Evolutionary conservation across 2,888 invertebrate species (phyloP).

Genomic region (Oligia strigilis): DNA sequence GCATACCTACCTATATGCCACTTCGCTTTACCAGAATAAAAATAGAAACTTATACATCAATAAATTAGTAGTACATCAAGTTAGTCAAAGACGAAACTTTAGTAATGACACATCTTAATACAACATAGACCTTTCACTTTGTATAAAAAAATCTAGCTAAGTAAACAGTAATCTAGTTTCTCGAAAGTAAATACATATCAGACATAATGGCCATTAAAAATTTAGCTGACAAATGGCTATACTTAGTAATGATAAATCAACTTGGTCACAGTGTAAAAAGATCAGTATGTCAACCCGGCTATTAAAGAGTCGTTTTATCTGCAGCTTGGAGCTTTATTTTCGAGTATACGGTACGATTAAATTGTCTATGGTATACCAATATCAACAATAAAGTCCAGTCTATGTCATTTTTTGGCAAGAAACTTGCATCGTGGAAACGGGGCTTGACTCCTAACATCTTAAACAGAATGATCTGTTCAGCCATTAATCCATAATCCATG

Average conservation of each 20-base stretch:
- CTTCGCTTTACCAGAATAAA: neutral
- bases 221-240: conserved; percentile 9
- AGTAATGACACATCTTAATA: neutral
- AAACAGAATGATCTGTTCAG: too few species aligned
- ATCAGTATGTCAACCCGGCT: neutral
- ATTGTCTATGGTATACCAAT: too few species aligned
- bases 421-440: too few species aligned
- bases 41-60: neutral
- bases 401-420: too few species aligned
- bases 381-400: too few species aligned
- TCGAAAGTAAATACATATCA: conserved; percentile 17
- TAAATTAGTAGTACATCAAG: neutral
- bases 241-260: conserved; percentile 17
- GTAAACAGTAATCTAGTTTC: conserved; percentile 12
- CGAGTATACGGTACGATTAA: too few species aligned
- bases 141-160: neutral
- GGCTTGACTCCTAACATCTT: too few species aligned
- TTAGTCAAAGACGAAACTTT: neutral
- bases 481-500: too few species aligned
- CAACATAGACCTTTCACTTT: neutral
- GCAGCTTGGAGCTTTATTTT: neutral
- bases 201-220: conserved; percentile 29
- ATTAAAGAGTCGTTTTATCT: neutral
- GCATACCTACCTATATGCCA: too few species aligned
- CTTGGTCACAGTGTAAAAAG: neutral